Percentiles rank a stretch among this genome's conserved stretches.
Conservation (phyloP, 2,888 invertebrate genomes). For the Heliconius charithonia region DNA sequence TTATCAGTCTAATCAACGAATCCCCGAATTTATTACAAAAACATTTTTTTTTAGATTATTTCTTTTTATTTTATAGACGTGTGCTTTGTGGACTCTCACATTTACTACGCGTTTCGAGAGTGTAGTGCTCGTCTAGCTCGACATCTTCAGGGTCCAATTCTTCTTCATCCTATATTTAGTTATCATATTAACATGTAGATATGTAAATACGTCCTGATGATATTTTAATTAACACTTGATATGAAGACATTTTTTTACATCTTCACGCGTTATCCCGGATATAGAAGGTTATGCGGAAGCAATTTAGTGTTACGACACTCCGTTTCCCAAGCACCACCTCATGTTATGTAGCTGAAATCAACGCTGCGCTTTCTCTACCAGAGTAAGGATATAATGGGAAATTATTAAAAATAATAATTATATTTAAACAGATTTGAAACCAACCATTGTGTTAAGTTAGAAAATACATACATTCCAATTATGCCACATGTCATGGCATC, state of each 20-base stretch:
- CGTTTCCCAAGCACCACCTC: too few relatives aligned
- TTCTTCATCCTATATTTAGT: slow-evolving; percentile 87
- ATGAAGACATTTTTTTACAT: background rate
- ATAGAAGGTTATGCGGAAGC: background rate
- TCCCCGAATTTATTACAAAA: too few relatives aligned
- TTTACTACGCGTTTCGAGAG: slow-evolving; percentile 94
- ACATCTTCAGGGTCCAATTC: slow-evolving; percentile 95
- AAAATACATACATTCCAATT: too few relatives aligned
- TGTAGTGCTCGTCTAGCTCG: slow-evolving; percentile 93
- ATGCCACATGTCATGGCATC: too few relatives aligned
- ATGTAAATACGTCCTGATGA: too few relatives aligned
- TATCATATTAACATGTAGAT: background rate
- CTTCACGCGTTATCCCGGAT: background rate
- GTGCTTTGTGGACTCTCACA: slow-evolving; percentile 83
- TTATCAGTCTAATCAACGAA: too few relatives aligned
- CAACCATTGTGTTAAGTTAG: too few relatives aligned
- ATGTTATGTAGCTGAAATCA: too few relatives aligned
- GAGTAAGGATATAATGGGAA: background rate
- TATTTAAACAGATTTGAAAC: too few relatives aligned
- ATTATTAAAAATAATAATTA: too few relatives aligned
- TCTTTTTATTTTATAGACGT: slow-evolving; percentile 4
- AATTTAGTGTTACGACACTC: too few relatives aligned
- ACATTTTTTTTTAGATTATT: background rate
- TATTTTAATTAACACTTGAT: too few relatives aligned
- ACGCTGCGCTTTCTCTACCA: background rate